phyloP scores from a whole-genome alignment of 64 coral and sea anemone species.

The Montipora foliosa region DNA sequence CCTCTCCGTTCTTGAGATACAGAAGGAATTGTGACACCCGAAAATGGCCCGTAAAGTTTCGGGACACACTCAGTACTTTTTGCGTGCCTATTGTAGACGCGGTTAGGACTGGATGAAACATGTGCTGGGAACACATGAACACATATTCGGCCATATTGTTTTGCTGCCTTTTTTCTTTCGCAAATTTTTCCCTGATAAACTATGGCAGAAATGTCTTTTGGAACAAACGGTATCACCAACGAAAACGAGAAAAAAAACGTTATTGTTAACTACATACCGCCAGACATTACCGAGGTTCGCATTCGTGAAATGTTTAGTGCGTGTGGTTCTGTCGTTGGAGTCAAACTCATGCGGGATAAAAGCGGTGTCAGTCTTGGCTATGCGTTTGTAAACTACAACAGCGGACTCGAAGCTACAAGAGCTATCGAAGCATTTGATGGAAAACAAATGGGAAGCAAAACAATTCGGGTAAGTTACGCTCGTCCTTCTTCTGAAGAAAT shows the following conservation, averaged over 20 bases:
- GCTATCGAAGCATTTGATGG: conserved; percentile 91
- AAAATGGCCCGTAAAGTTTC: too few species aligned
- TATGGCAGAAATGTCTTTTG: not conserved
- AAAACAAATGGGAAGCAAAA: conserved; percentile 86
- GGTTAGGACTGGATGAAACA: not conserved
- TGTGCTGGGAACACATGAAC: not conserved
- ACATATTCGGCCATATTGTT: not conserved
- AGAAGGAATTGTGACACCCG: too few species aligned
- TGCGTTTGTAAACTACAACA: conserved; percentile 96
- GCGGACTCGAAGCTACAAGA: conserved; percentile 78
- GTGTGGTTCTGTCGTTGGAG: conserved; percentile 69
- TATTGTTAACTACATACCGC: conserved; percentile 93
- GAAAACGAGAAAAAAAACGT: conserved; percentile 90
- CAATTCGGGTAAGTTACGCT: conserved; percentile 94
- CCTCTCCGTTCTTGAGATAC: too few species aligned
- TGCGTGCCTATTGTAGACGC: not conserved
- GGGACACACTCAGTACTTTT: not conserved
- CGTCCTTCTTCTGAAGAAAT: conserved; percentile 97
- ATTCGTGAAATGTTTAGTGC: conserved; percentile 80
- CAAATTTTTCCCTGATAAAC: not conserved
- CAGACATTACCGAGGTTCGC: conserved; percentile 79
- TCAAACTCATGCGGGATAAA: conserved; percentile 93
- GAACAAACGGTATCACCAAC: not conserved
- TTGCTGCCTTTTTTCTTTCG: not conserved
- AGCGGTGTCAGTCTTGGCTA: conserved; percentile 92